Evolutionary conservation across 2,888 invertebrate species (phyloP).

Genomic region (Leptura quadrifasciata): DNA sequence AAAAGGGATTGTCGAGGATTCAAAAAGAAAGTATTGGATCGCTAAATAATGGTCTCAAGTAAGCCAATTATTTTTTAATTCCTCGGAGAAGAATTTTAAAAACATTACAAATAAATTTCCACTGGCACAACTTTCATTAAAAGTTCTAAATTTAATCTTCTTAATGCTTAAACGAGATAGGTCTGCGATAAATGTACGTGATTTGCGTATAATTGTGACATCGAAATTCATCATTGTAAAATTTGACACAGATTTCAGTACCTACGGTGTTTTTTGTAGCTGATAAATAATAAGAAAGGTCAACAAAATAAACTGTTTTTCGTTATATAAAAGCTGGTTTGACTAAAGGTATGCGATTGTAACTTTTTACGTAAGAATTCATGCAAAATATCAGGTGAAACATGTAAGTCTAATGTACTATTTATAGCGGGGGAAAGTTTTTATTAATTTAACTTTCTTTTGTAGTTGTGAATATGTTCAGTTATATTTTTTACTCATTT

Average conservation of each 20-base stretch:
- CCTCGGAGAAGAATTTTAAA: constrained; percentile 21
- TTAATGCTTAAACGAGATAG: constrained; percentile 1
- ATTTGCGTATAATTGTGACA: constrained; percentile 12
- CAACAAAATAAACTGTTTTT: neutral
- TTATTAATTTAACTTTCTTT: too few species aligned
- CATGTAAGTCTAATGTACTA: too few species aligned
- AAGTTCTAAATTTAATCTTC: constrained; percentile 14
- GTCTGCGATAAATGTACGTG: constrained; percentile 5
- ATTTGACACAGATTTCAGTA: constrained; percentile 22
- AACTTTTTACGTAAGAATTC: too few species aligned
- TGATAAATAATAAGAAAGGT: constrained; percentile 15
- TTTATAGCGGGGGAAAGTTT: too few species aligned
- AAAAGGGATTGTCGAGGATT: constrained; percentile 2
- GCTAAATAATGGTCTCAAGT: constrained; percentile 26
- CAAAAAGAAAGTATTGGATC: constrained; percentile 27
- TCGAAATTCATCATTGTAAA: constrained; percentile 23
- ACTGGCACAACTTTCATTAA: constrained; percentile 17
- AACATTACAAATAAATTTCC: constrained; percentile 11
- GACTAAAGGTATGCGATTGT: neutral
- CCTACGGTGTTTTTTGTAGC: constrained; percentile 14
- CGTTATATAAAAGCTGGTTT: neutral
- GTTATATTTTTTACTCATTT: too few species aligned
- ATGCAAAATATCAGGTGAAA: too few species aligned
- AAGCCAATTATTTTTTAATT: constrained; percentile 17
- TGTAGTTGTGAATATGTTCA: too few species aligned